Percentiles rank a stretch among this genome's conserved stretches.
Conservation (phyloP, 2,888 invertebrate species). For the Andrena praecox region DNA sequence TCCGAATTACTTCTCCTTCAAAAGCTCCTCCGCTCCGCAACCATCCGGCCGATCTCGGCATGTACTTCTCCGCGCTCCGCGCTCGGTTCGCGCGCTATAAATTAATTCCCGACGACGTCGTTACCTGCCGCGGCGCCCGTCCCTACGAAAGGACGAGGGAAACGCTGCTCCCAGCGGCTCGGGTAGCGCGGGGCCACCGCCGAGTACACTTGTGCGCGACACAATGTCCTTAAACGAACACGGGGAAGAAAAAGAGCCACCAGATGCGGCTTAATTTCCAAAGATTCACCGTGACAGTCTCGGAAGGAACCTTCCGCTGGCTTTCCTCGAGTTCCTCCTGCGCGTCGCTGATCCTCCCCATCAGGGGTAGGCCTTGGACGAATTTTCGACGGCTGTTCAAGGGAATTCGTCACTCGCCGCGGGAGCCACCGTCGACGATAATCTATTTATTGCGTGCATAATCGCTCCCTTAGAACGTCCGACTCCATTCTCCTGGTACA, state of each 20-base stretch:
- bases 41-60: not conserved
- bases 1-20: slow-evolving; percentile 78
- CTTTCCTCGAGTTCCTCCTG: slow-evolving; percentile 30
- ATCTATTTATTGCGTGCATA: slow-evolving; percentile 83
- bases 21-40: slow-evolving; percentile 18
- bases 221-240: slow-evolving; percentile 10
- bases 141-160: not conserved
- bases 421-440: slow-evolving; percentile 77
- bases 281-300: slow-evolving; percentile 62
- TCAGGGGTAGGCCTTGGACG: slow-evolving; percentile 54
- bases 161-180: not conserved
- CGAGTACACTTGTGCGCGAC: not conserved
- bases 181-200: not conserved
- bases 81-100: not conserved
- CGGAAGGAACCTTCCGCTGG: slow-evolving; percentile 26
- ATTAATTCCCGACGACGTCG: not conserved
- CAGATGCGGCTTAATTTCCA: slow-evolving; percentile 64
- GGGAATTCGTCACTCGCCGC: slow-evolving; percentile 77
- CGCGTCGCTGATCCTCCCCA: not conserved
- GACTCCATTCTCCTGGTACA: slow-evolving; percentile 48
- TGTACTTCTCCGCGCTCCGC: not conserved
- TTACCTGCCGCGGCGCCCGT: too few relatives aligned
- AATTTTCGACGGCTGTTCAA: slow-evolving; percentile 73
- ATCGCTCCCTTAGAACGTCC: slow-evolving; percentile 66
- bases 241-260: slow-evolving; percentile 22